Evolutionary conservation across 2,113 vertebrate species (phyloP), one percentile per base, ranked within the genome.

Genomic region (Thermophis baileyi): DNA sequence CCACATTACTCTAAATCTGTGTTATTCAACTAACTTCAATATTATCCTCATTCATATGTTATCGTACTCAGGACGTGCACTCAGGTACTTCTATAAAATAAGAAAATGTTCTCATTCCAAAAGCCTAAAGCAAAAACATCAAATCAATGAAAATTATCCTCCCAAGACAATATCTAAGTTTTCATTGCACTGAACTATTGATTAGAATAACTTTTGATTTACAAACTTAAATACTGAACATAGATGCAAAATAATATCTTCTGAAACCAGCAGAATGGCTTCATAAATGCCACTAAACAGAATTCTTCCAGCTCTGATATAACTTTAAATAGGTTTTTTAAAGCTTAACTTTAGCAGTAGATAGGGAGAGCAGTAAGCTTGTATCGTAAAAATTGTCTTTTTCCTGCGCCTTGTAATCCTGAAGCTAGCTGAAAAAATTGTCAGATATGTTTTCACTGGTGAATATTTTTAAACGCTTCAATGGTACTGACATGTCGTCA

Each of bases 41-140:
- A 6, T 20, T 27, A 46, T 25, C 16, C 46, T 49, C 85, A 60
- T 25, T 30, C 12, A 69, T 53, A 46, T 24, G 74, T 53, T 90
- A 51, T 4, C 30, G 0, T 24, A 86, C 7, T 57, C 27, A 86
- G 40, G 22, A 14, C 69, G 60, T 74, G 35, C 18, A 81, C 25
- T 54, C 1, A 40, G 57, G 50, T 60, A 86, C 14, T 3, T 88
- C 47, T 89, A 60, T 40, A 92, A 54, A 92, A 40, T 50, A 85
- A 35, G 12, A n/a, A 86, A 60, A 93, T 27, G 11, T 10, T 85
- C 22, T 90, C 12, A 86, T 85, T 25, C 92, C 91, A 94, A 8
- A 85, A 95, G 63, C 63, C 81, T 91, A 57, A 95, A 94, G 69
- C 91, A 94, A 35, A 90, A 91, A 53, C 35, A 90, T 3, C 50